phyloP scores from a whole-genome alignment of 2,888 invertebrate genomes.

The Cataglyphis rosenhaueri region DNA sequence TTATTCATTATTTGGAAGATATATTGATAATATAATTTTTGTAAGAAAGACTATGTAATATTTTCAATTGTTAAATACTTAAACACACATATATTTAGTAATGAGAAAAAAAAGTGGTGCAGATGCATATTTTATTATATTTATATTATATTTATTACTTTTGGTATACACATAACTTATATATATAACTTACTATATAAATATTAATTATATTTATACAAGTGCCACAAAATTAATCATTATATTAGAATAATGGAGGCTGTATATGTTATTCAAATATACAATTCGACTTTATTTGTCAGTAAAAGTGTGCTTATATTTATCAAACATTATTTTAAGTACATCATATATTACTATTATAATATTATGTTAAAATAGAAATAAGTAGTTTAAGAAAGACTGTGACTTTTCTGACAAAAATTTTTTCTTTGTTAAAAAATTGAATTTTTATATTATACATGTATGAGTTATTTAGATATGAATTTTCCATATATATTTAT shows the following conservation, averaged over 20 bases:
- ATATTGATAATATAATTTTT: neutral
- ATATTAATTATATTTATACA: slow-evolving; percentile 4
- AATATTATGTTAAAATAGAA: neutral
- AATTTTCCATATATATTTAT: neutral
- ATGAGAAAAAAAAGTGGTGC: neutral
- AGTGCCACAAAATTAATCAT: neutral
- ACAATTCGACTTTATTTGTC: neutral
- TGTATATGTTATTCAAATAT: neutral
- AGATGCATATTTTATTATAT: slow-evolving; percentile 2
- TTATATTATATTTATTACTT: slow-evolving; percentile 19
- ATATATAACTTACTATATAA: neutral
- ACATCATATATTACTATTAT: neutral
- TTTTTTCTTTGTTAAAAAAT: neutral
- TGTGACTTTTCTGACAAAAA: neutral
- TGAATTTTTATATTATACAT: neutral
- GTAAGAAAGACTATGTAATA: neutral
- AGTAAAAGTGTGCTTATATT: neutral
- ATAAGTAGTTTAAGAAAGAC: neutral
- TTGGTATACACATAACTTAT: neutral
- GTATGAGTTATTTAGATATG: neutral
- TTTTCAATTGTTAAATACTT: neutral
- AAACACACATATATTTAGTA: slow-evolving; percentile 9
- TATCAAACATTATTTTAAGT: neutral
- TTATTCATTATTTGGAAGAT: neutral
- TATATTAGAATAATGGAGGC: neutral